Conservation (phyloP, 1,140 invertebrate species). For the Conus ventricosus region DNA sequence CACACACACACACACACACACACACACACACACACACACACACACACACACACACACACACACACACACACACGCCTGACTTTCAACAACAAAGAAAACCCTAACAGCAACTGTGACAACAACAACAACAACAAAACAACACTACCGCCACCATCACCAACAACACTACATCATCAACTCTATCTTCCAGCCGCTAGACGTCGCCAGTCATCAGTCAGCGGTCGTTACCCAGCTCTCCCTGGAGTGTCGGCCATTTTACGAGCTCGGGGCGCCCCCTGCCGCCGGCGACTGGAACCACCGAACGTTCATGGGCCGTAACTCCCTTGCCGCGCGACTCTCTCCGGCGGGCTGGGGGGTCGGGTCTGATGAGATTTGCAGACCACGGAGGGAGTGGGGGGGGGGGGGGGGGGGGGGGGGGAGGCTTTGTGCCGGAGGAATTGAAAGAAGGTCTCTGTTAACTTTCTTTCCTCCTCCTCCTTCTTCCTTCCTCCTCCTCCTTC, state of each 20-base stretch:
- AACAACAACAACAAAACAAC: neutral
- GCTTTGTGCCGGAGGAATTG: neutral
- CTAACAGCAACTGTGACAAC: neutral
- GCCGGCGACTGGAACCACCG: conserved; percentile 26
- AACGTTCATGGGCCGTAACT: conserved; percentile 33
- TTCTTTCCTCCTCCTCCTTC: too few species aligned
- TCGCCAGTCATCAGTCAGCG: conserved; percentile 20
- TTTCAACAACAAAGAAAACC: too few species aligned
- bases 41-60: too few species aligned
- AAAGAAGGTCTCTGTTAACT: too few species aligned
- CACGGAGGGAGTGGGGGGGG: neutral
- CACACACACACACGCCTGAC: too few species aligned
- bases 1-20: too few species aligned
- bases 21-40: too few species aligned
- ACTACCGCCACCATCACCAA: neutral
- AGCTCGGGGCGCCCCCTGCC: conserved; percentile 19
- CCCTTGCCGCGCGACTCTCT: neutral
- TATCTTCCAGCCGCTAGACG: neutral
- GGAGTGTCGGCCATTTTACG: conserved; percentile 20
- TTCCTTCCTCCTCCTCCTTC: too few species aligned
- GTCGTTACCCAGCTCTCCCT: conserved; percentile 14
- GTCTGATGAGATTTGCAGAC: conserved; percentile 30
- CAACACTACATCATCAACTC: too few species aligned
- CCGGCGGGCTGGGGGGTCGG: conserved; percentile 11
- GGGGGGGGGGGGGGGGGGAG: neutral